These are phyloP conservation scores for Calliphora vomitoria DNA, from an alignment of 2,888 invertebrate species.

Conservation along the genomic window DNA sequence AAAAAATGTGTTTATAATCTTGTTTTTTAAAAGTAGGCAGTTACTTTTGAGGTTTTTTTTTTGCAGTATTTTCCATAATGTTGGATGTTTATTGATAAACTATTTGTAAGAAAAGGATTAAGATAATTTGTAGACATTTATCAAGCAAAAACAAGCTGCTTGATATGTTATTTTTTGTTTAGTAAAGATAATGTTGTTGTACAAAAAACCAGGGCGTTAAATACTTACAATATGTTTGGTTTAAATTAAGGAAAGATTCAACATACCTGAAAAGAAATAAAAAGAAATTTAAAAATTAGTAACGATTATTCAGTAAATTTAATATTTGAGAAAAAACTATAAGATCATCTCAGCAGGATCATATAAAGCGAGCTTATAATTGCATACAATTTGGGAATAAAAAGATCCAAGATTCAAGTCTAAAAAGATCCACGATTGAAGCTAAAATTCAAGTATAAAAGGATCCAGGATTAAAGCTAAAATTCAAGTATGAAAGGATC, in stretches of 20 bases:
- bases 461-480: too few species aligned
- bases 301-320: neutral
- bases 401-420: too few species aligned
- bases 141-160: neutral
- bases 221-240: slow-evolving; percentile 32
- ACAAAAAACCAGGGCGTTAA: neutral
- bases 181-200: neutral
- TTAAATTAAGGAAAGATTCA: neutral
- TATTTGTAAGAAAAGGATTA: slow-evolving; percentile 7
- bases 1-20: slow-evolving; percentile 11
- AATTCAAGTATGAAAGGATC: too few species aligned
- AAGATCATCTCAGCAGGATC: too few species aligned
- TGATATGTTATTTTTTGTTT: neutral
- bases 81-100: neutral
- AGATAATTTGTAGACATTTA: neutral
- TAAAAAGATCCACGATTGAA: too few species aligned
- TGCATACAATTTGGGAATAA: too few species aligned
- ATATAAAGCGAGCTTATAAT: too few species aligned
- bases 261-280: slow-evolving; percentile 58
- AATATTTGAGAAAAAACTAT: neutral
- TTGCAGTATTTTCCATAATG: neutral
- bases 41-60: neutral
- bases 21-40: neutral
- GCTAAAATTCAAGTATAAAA: too few species aligned
- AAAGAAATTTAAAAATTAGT: neutral